Conservation (phyloP, 2,888 invertebrate species). For the Thumatha senex region DNA sequence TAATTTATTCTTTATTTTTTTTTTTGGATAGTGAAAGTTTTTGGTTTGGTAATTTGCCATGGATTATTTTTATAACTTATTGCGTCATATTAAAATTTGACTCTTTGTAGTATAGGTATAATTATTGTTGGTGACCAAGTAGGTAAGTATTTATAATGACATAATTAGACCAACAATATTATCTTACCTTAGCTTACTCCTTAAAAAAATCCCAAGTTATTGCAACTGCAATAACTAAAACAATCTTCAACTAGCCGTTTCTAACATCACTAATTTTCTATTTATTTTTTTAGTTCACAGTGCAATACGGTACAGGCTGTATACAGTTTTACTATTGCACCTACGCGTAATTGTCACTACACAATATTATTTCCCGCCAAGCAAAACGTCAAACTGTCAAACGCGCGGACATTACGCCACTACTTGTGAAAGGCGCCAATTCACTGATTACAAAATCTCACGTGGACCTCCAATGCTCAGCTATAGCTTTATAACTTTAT, state of each 20-base stretch:
- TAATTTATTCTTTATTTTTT: too few relatives aligned
- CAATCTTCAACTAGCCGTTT: slow-evolving; percentile 65
- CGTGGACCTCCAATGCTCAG: slow-evolving; percentile 70
- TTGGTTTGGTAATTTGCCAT: too few relatives aligned
- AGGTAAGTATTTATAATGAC: too few relatives aligned
- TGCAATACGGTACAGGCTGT: slow-evolving; percentile 41
- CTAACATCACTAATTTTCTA: slow-evolving; percentile 67
- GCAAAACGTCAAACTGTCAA: slow-evolving; percentile 79
- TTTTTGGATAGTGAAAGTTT: too few relatives aligned
- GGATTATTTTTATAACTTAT: too few relatives aligned
- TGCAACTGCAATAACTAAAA: slow-evolving; percentile 74
- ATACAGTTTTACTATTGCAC: slow-evolving; percentile 42
- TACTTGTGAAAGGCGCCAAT: slow-evolving; percentile 75
- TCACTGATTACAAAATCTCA: slow-evolving; percentile 83
- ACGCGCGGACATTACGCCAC: slow-evolving; percentile 74
- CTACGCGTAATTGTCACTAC: slow-evolving; percentile 41
- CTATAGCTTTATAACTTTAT: slow-evolving; percentile 75
- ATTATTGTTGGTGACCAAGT: too few relatives aligned
- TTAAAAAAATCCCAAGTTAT: slow-evolving; percentile 75
- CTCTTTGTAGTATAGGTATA: too few relatives aligned
- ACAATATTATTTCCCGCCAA: slow-evolving; percentile 72
- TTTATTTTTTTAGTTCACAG: slow-evolving; percentile 48
- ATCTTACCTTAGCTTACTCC: slow-evolving; percentile 65
- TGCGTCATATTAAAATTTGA: too few relatives aligned
- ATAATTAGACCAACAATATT: too few relatives aligned